A percentile compares a stretch with the other conserved stretches of the same genome.
These are phyloP conservation scores for Ectropis grisescens DNA, from an alignment of 1,140 invertebrate species.

Conservation along the genomic window DNA sequence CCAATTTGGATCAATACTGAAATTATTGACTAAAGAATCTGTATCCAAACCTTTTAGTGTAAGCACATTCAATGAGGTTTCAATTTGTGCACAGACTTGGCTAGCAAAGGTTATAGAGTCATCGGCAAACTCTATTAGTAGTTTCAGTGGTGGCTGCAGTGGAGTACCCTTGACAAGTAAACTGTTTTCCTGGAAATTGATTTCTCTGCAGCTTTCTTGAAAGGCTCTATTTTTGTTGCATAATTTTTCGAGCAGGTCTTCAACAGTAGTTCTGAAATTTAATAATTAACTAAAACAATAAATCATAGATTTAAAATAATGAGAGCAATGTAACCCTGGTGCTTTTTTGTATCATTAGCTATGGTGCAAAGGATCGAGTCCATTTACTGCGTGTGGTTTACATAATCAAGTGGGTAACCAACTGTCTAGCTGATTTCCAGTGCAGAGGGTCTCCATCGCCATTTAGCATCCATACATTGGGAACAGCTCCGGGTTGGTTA, in stretches of 20 bases:
- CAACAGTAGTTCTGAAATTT: constrained; percentile 38
- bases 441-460: no score
- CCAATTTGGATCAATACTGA: constrained; percentile 38
- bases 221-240: constrained; percentile 34
- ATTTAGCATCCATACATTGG: no score
- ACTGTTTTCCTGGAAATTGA: constrained; percentile 30
- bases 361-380: no score
- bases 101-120: constrained; percentile 45
- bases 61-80: constrained; percentile 35
- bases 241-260: constrained; percentile 45
- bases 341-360: no score
- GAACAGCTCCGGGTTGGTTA: no score
- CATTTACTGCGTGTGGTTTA: no score
- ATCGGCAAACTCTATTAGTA: constrained; percentile 45
- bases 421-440: no score
- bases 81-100: constrained; percentile 43
- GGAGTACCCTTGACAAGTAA: constrained; percentile 40
- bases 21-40: constrained; percentile 33
- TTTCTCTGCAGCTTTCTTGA: constrained; percentile 32
- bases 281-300: no score
- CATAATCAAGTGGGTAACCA: no score
- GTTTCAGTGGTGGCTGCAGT: constrained; percentile 44
- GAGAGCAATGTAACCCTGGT: no score
- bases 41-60: constrained; percentile 30
- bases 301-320: no score